phyloP scores from a whole-genome alignment of 2,888 invertebrate species.

The Himalopsyche anomala region DNA sequence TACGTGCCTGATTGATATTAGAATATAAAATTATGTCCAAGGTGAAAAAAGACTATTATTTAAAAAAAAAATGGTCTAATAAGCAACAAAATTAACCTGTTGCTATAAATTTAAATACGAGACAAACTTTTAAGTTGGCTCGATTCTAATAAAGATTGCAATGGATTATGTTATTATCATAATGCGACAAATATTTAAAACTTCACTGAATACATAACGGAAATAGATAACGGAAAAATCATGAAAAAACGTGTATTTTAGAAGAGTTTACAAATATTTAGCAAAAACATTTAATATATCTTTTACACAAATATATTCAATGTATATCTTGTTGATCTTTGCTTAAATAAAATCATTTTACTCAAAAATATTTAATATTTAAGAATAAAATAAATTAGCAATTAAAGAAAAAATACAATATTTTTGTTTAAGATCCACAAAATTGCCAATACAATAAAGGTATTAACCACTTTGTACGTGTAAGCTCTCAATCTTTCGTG shows the following conservation, averaged over 20 bases:
- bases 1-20: too few relatives aligned
- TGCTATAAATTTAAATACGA: neutral
- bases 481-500: too few relatives aligned
- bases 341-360: too few relatives aligned
- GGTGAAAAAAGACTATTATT: neutral
- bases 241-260: neutral
- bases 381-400: too few relatives aligned
- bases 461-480: too few relatives aligned
- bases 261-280: neutral
- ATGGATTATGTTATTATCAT: neutral
- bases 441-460: too few relatives aligned
- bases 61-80: neutral
- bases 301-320: too few relatives aligned
- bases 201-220: neutral
- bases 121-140: neutral
- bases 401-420: too few relatives aligned
- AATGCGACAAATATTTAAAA: conserved; percentile 34
- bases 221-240: conserved; percentile 1
- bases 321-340: too few relatives aligned
- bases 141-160: neutral
- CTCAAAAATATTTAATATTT: too few relatives aligned
- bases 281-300: neutral
- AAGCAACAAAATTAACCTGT: neutral
- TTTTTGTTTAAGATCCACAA: too few relatives aligned
- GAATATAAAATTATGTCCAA: neutral